Base-by-base conservation (phyloP, 2,797 vertebrate genomes). In the Cossypha polioptera region DNA sequence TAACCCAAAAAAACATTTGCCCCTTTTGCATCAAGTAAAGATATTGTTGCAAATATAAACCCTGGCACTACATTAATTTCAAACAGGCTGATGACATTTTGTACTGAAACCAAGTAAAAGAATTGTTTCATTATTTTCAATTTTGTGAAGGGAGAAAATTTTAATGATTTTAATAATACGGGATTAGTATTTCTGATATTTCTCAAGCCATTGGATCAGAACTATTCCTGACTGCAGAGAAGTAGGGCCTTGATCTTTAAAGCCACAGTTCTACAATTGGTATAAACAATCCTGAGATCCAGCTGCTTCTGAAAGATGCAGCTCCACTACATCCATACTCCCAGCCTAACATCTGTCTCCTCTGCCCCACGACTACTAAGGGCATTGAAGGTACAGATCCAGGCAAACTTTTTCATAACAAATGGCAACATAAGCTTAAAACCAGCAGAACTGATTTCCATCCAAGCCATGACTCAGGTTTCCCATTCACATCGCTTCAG, bases 401-500 rank as follows among this genome's bases (percentile, higher is more conserved):
- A 84, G 36, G 28, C 16, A 68, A 55, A 31, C 6, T 36, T 87
- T 65, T 78, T 59, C 35, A 40, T 28, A 68, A 59, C 54, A 87
- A 89, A 76, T 26, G 16, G 28, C 24, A 72, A 26, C 18, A 68
- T 24, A 48, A 13, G 7, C n/a, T 71, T 61, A 68, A 81, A 88
- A 66, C 24, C 16, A 78, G 54, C 47, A 81, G 58, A 53, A 31
- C 1, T 40, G 25, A 72, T 86, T 81, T 88, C 55, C 38, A 51
- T 11, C 50, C 51, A 84, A 94, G 33, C 19, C 47, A 40, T 72
- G 62, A 92, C 28, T 92, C 58, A 61, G 42, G n/a, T 65, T 86
- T 81, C 66, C 86, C 66, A 20, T 65, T 68, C 55, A 54, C 51
- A 19, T 9, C 78, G 58, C 78, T 88, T 43, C 2, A 5, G 83